Evolutionary conservation across 1,140 invertebrate species (phyloP).

Genomic region (Polyergus mexicanus): DNA sequence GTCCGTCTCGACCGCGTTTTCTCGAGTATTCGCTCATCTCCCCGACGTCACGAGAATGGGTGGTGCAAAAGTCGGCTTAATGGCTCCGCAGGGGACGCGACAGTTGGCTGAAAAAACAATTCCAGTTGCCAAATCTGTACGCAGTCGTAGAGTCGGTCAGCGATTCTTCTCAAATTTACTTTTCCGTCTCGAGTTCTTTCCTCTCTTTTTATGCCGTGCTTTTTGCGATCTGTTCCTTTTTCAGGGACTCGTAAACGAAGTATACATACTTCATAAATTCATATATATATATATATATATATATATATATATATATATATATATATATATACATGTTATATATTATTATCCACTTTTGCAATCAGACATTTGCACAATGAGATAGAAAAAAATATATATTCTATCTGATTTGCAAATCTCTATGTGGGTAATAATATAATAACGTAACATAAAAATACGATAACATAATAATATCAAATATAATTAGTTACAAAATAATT

Average conservation of each 20-base stretch:
- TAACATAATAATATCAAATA: background rate
- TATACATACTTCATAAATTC: background rate
- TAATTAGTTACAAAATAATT: too few species aligned
- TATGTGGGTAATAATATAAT: background rate
- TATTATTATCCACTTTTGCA: too few species aligned
- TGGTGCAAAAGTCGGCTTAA: conserved; percentile 73
- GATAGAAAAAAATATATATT: background rate
- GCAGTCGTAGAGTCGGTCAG: conserved; percentile 70
- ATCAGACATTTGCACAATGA: too few species aligned
- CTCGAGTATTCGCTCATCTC: conserved; percentile 45
- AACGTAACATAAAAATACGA: background rate
- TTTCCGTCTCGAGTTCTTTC: background rate
- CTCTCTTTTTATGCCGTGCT: background rate
- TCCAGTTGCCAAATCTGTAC: conserved; percentile 66
- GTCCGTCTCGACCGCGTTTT: conserved; percentile 43
- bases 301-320: background rate
- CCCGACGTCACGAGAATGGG: conserved; percentile 43
- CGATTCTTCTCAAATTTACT: conserved; percentile 67
- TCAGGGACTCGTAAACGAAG: background rate
- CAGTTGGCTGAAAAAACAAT: conserved; percentile 79
- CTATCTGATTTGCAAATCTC: background rate
- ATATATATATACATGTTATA: background rate
- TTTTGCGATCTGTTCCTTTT: conserved; percentile 1
- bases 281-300: background rate
- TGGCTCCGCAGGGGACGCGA: conserved; percentile 74